Base-by-base conservation (phyloP, 1,140 invertebrate genomes). In the Neodiprion fabricii region DNA sequence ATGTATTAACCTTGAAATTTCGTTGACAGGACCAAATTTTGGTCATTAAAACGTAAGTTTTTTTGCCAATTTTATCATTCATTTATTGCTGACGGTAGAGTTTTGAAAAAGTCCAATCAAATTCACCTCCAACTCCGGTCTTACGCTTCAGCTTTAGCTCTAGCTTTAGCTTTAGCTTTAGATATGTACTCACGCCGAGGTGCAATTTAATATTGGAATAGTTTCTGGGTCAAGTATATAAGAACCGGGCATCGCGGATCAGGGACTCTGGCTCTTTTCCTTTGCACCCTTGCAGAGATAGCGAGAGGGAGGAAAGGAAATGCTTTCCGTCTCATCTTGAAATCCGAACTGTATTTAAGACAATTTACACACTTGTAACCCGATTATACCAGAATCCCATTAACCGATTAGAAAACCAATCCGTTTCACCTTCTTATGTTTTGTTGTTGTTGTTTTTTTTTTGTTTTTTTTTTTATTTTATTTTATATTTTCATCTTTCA, bases 211-310 rank as follows among this genome's bases (percentile, higher is more conserved):
- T 61, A 61, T 61, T 61, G 53, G n/a, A 61, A 61, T 61, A 61
- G 53, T 61, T 61, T 61, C 53, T 61, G n/a, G 53, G 53, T 61
- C 53, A 73, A 74, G 72, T 69, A 70, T 72, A 73, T 76, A 73
- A 76, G 68, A 72, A 48, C 71, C 72, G 75, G 75, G 7, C 17
- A 21, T 21, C 17, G 17, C 17, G 17, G 17, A 21, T 21, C 17
- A 21, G 17, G 17, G 40, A 8, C 66, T 72, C 9, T 67, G 2
- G 5, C 49, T 40, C 12, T 68, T 67, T 67, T 1, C 12, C 11
- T n/a, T 9, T 70, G 10, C 17, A 14, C n/a, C 28, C 53, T 66
- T 12, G 48, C 7, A 28, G 71, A 72, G 61, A 28, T 11, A 21
- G 50, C 71, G 14, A 49, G 14, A 14, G 47, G 48, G 28, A 50